Percentiles rank a stretch among this genome's conserved stretches.
These are phyloP conservation scores for Taenioides sp. DNA, from an alignment of 2,797 vertebrate species.

Conservation along the genomic window DNA sequence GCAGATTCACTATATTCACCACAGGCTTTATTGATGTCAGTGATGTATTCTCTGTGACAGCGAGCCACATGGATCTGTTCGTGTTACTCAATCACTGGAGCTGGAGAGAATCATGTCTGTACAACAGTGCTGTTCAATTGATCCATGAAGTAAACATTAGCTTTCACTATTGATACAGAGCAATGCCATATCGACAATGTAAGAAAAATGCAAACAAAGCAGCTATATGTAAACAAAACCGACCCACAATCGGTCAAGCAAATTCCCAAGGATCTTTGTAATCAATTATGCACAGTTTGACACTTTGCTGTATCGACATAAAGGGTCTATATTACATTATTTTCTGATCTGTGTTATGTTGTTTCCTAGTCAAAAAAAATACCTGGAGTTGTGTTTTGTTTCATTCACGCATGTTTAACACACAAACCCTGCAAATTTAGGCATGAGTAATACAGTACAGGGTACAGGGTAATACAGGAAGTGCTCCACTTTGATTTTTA, in stretches of 20 bases:
- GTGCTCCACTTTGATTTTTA: too few species aligned
- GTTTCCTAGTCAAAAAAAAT: too few species aligned
- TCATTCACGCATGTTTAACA: too few species aligned
- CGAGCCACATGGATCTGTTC: constrained; percentile 39
- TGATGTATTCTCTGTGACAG: constrained; percentile 25
- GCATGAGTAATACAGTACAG: too few species aligned
- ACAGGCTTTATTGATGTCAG: constrained; percentile 22
- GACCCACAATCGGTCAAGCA: neutral
- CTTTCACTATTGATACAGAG: constrained; percentile 48
- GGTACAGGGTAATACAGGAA: too few species aligned
- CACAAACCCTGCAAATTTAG: too few species aligned
- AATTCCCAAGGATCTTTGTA: neutral
- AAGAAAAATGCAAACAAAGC: constrained; percentile 27
- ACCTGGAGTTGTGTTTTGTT: too few species aligned
- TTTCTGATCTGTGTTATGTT: too few species aligned
- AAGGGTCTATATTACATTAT: too few species aligned
- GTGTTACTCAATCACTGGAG: constrained; percentile 53
- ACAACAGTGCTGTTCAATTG: constrained; percentile 47
- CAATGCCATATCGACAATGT: constrained; percentile 33
- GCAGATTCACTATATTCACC: neutral
- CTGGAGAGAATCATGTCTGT: constrained; percentile 56
- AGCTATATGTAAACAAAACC: neutral
- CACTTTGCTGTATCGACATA: neutral
- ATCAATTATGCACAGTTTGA: neutral
- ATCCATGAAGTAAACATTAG: constrained; percentile 55